Base-by-base conservation (phyloP, 2,113 vertebrate species). In the Cranoglanis bouderius region DNA sequence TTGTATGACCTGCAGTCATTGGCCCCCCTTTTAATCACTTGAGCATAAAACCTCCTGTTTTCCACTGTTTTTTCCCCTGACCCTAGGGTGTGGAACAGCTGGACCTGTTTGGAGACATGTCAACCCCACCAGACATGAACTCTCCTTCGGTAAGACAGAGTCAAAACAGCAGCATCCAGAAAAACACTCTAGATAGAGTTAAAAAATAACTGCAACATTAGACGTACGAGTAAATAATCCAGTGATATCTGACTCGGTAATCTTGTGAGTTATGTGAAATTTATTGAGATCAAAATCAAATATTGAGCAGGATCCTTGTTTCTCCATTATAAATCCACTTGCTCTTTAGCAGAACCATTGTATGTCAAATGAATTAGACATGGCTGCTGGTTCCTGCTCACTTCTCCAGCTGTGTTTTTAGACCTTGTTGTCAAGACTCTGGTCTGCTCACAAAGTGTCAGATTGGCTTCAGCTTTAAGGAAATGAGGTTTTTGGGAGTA, bases 101-200 rank as follows among this genome's bases (percentile, higher is more conserved):
- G 94, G 96, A 98, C 93, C 96, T 99, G 91, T 99, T 99, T 96
- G 98, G 98, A 94, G 97, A 95, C 96, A 99, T 99, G 96, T 98
- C 98, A 86, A 99, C 98, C 90, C 98, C 98, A 51, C 98, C 98
- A 93, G 97, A 99, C 93, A 94, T 98, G 89, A 96, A 92, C 93
- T 94, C 95, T 94, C 94, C 96, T 87, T 95, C 96, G 93, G 98
- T 99, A 97, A 98, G 88, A 43, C 10, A n/a, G 19, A 26, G 53
- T 49, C 63, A 35, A 82, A 86, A 84, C 80, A 82, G 24, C 83
- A 65, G 49, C 12, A 85, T 70, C 46, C 65, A 85, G 26, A 40
- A 67, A 53, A 83, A n/a, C 46, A 19, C 29, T 77, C 6, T 24
- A 38, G 55, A 35, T 84, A 24, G 1, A 67, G 16, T 82, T 59